Conservation (phyloP, 2,888 invertebrate species). For the Mystacides longicornis region DNA sequence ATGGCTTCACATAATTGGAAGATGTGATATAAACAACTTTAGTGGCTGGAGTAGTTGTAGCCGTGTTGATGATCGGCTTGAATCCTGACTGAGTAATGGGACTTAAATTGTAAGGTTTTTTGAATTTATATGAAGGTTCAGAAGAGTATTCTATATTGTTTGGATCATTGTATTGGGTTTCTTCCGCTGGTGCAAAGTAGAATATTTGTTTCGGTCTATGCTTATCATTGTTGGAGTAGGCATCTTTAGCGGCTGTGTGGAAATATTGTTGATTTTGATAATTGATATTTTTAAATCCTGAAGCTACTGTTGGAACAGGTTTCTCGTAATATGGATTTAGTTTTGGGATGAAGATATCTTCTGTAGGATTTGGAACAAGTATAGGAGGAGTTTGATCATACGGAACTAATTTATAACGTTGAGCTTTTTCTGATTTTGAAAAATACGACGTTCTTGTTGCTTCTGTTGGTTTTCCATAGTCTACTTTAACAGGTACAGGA, state of each 20-base stretch:
- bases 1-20: neutral
- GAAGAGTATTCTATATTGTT: conserved; percentile 8
- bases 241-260: conserved; percentile 24
- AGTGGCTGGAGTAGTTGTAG: neutral
- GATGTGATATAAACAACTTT: neutral
- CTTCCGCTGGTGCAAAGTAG: conserved; percentile 13
- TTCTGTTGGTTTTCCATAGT: conserved; percentile 32
- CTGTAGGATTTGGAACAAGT: conserved; percentile 26
- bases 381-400: conserved; percentile 46
- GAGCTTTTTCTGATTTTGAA: conserved; percentile 35
- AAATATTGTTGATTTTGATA: conserved; percentile 8
- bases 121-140: conserved; percentile 13
- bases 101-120: conserved; percentile 10
- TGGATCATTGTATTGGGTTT: neutral
- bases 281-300: conserved; percentile 10
- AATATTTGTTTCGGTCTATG: conserved; percentile 13
- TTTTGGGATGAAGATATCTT: conserved; percentile 22
- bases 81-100: conserved; percentile 20
- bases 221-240: conserved; percentile 29
- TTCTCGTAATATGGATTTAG: conserved; percentile 13
- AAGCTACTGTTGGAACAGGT: conserved; percentile 18
- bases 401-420: conserved; percentile 44
- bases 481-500: conserved; percentile 20
- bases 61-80: conserved; percentile 19
- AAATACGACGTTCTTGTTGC: conserved; percentile 38